Conservation (phyloP, 2,113 vertebrate species). For the Grallaria varia region DNA sequence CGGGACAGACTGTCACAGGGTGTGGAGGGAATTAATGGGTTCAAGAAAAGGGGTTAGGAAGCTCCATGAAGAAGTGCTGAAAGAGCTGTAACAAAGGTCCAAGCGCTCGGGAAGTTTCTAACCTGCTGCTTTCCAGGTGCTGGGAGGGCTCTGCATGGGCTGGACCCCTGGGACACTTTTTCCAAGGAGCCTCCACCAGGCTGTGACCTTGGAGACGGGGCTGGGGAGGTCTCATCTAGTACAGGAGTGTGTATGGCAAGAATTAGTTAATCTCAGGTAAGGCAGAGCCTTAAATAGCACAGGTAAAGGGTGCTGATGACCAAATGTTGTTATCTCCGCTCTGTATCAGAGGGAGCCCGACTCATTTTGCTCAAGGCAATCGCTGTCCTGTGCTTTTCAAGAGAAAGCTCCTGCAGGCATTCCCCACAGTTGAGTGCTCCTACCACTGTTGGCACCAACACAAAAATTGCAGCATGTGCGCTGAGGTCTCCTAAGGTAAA, state of each 20-base stretch:
- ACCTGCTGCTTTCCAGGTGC: neutral
- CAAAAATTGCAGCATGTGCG: neutral
- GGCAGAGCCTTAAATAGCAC: neutral
- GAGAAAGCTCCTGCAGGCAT: neutral
- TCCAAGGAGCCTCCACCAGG: neutral
- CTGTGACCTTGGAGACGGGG: neutral
- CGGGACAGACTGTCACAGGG: neutral
- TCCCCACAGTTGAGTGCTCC: fast-evolving
- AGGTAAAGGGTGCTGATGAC: neutral
- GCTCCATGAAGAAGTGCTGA: neutral
- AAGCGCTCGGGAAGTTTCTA: neutral
- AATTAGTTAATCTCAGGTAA: neutral
- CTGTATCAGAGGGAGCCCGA: neutral
- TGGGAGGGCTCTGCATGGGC: neutral
- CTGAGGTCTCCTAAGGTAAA: slow-evolving; percentile 5
- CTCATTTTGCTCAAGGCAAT: neutral
- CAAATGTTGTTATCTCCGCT: neutral
- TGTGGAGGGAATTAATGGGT: neutral
- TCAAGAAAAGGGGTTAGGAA: neutral
- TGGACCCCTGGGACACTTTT: neutral
- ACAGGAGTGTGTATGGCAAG: fast-evolving
- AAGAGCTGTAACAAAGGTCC: neutral
- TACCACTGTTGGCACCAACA: neutral
- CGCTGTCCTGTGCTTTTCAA: neutral
- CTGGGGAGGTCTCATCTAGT: neutral